Evolutionary conservation across 2,797 vertebrate genomes (phyloP).

Genomic region (Enteromius treurensis): DNA sequence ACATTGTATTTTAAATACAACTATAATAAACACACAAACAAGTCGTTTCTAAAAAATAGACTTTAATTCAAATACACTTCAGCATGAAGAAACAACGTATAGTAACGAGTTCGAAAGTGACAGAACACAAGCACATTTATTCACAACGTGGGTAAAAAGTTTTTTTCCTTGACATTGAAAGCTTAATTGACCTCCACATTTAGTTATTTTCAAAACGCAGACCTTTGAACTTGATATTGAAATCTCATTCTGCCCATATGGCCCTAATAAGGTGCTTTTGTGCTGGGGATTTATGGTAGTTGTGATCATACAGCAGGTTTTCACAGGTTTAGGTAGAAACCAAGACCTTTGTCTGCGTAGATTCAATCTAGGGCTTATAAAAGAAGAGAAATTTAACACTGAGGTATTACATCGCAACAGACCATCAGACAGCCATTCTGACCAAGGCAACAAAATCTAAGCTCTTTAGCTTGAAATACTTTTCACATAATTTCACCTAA

Average conservation of each 20-base stretch:
- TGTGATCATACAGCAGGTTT: background rate
- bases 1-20: background rate
- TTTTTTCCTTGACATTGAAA: background rate
- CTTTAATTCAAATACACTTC: slow-evolving; percentile 29
- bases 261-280: background rate
- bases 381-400: slow-evolving; percentile 31
- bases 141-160: background rate
- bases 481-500: background rate
- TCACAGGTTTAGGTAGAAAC: background rate
- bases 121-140: background rate
- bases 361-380: background rate
- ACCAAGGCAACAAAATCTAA: slow-evolving; percentile 14
- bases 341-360: background rate
- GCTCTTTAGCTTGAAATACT: background rate
- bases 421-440: background rate
- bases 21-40: background rate
- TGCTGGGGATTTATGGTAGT: background rate
- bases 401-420: background rate
- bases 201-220: background rate
- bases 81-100: background rate
- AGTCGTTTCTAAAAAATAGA: slow-evolving; percentile 40
- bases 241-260: background rate
- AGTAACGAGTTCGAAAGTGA: slow-evolving; percentile 1
- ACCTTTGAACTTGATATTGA: background rate
- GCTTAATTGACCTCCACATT: background rate